Base-by-base conservation (phyloP, 2,113 vertebrate species). In the Aphyosemion australe region DNA sequence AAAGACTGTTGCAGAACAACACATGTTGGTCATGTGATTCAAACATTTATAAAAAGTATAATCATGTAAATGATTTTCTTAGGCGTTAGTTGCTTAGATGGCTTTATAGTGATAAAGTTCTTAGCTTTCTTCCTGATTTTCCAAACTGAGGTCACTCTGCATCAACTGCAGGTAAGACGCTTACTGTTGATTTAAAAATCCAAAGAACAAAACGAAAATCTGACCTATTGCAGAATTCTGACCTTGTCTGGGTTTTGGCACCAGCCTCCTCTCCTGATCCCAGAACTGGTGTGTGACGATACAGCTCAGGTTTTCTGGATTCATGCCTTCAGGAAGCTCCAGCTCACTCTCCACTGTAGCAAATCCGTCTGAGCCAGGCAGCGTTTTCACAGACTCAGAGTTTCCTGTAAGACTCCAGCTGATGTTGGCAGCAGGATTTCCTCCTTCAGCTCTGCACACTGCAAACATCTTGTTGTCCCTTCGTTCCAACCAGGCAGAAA, bases 391-490 rank as follows among this genome's bases (percentile, higher is more conserved):
- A 5, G 15, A 0, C 0, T 8, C 2, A 10, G n/a, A 6, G 51
- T 76, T 82, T 53, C 34, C 67, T 0, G 0, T 0, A 1, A 65
- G 26, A 59, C 43, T 77, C 92, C 92, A 93, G 15, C 53, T 72
- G 61, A 93, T 80, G 42, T 43, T 77, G 66, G 90, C 88, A 9
- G 69, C 69, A 51, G 84, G 86, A 50, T 82, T 85, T 50, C 86
- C 90, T 45, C 72, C 39, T 41, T 65, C 80, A 15, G 90, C 89
- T 55, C 3, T 61, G 66, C 92, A 93, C 41, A 92, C 65, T 8
- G 85, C 91, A 51, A 81, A 57, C n/a, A 1, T 57, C 56, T 19
- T 49, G 19, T 65, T 64, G 19, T 8, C 26, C 4, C 31, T 6
- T 11, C 0, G 0, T 45, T 88, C 76, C 3, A 89, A 7, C 82